Evolutionary conservation across 2,797 vertebrate species (phyloP), one percentile per base, ranked within the genome.

Genomic region (Selene dorsalis): DNA sequence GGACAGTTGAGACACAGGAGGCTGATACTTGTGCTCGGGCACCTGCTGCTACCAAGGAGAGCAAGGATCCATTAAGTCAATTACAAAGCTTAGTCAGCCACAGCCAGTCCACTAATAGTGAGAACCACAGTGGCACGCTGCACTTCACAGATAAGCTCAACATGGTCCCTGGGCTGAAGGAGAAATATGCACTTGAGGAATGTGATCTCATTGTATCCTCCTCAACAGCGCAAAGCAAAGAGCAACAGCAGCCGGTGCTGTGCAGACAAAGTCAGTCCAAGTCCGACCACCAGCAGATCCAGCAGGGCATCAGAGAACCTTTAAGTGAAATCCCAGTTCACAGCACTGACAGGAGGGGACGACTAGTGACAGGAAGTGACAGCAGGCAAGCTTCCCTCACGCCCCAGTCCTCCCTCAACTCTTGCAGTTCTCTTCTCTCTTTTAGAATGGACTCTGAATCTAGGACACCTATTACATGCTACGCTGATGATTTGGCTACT

Each of bases 401-500:
- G 13, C 88, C 93, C 7, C 93, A 93, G 84, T 93, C 93, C 8
- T 93, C 93, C 35, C 78, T 93, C 20, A 93, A 87, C 80, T 93
- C 89, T 8, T 93, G 84, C 88, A 88, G 94, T 85, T 89, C 95
- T 69, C 35, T 82, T 18, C 84, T 91, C 1, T 93, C 92, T 41
- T 91, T 93, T 47, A 97, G 95, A 91, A 93, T 91, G 69, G 92
- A 96, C 75, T 85, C 93, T 16, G 96, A 96, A 39, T 90, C 83
- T 50, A 92, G 93, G 86, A 95, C 96, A 53, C 94, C 95, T 55
- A 92, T 99, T 74, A 93, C 95, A 53, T 97, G 98, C 85, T 99
- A 98, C 75, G 98, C 98, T 1, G 98, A 99, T 84, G 97, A 99
- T 89, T 88, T 99, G 88, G 96, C 98, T 28, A 94, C 97, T 66